Percentiles rank a stretch among this genome's conserved stretches.
phyloP scores from a whole-genome alignment of 2,113 vertebrate genomes.

The Thomomys bottae region DNA sequence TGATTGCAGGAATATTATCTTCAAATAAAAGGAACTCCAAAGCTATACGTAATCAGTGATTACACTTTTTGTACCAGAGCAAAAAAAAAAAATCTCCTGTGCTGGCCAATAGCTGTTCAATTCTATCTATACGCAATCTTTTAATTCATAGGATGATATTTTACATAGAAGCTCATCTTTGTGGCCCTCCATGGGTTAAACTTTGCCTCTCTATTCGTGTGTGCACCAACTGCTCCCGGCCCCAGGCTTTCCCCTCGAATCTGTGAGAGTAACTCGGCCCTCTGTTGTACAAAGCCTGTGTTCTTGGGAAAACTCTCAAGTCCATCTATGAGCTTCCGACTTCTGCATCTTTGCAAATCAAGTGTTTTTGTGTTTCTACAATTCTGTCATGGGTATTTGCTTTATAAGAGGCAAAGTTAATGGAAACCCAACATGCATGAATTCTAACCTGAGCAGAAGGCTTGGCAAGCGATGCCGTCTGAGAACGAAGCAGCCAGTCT shows the following conservation, averaged over 20 bases:
- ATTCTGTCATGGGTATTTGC: conserved; percentile 40
- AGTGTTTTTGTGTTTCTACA: conserved; percentile 40
- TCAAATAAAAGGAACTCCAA: background rate
- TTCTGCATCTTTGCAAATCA: background rate
- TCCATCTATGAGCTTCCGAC: background rate
- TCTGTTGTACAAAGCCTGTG: background rate
- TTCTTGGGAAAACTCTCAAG: background rate
- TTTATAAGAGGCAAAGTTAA: conserved; percentile 61
- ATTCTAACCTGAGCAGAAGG: conserved; percentile 78
- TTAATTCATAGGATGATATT: accelerated
- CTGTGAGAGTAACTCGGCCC: background rate
- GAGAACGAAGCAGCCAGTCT: conserved; percentile 83
- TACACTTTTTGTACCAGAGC: accelerated
- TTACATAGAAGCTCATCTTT: background rate
- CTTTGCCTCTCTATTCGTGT: accelerated
- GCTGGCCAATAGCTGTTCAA: background rate
- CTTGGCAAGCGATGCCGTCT: conserved; percentile 72
- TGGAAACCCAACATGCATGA: conserved; percentile 60
- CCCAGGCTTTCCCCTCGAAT: accelerated
- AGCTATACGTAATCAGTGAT: accelerated
- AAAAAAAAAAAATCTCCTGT: background rate
- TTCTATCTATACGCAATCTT: background rate
- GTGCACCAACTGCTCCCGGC: accelerated
- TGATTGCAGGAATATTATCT: background rate
- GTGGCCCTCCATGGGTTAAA: accelerated